A percentile compares a stretch with the other conserved stretches of the same genome.
phyloP scores from a whole-genome alignment of 2,888 invertebrate genomes.

The Alsophila aescularia region DNA sequence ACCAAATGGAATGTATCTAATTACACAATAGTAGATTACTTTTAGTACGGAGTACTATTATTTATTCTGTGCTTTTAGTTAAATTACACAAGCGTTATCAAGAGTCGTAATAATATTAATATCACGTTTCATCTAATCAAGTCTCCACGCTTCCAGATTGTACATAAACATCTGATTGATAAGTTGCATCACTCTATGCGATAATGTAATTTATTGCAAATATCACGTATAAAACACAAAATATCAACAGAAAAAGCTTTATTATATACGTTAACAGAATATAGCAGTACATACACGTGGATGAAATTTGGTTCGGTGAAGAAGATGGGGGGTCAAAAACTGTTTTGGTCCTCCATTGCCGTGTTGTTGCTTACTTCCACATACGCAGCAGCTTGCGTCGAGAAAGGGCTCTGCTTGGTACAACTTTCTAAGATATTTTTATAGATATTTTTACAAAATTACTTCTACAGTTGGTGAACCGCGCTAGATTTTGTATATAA shows the following conservation, averaged over 20 bases:
- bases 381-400: conserved; percentile 61
- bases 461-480: background rate
- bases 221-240: conserved; percentile 47
- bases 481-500: background rate
- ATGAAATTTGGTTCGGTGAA: conserved; percentile 21
- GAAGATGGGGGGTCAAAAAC: conserved; percentile 65
- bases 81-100: conserved; percentile 15
- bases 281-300: conserved; percentile 9
- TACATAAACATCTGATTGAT: conserved; percentile 34
- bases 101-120: conserved; percentile 31
- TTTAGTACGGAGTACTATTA: too few relatives aligned
- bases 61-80: background rate
- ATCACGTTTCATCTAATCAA: conserved; percentile 48
- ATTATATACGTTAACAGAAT: conserved; percentile 38
- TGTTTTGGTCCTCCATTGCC: conserved; percentile 71
- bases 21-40: conserved; percentile 3
- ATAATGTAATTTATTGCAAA: conserved; percentile 23
- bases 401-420: conserved; percentile 73
- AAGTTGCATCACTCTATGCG: conserved; percentile 21
- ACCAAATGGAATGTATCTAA: too few relatives aligned
- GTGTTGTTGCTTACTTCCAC: conserved; percentile 56
- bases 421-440: conserved; percentile 18
- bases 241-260: conserved; percentile 41
- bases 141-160: conserved; percentile 34
- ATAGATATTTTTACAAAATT: too few relatives aligned